phyloP scores from a whole-genome alignment of 1,140 invertebrate species.

The Drosophila aff. region DNA sequence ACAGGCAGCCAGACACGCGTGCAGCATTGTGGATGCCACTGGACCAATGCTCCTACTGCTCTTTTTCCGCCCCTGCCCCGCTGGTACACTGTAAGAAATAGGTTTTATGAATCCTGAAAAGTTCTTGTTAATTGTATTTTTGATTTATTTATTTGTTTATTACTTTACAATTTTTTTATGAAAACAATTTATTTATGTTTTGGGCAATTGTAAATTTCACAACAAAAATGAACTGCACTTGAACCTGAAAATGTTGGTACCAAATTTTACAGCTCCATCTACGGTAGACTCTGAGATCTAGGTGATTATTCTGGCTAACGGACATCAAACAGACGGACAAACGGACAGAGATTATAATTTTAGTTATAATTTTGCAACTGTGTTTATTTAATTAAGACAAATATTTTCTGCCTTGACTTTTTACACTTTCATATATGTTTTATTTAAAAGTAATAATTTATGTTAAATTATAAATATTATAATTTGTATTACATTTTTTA shows the following conservation, averaged over 20 bases:
- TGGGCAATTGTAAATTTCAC: too few relatives aligned
- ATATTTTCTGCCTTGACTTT: neutral
- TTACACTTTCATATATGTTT: neutral
- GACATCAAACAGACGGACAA: neutral
- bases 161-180: too few relatives aligned
- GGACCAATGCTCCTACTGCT: conserved; percentile 5
- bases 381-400: too few relatives aligned
- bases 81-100: conserved; percentile 11
- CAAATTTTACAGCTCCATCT: too few relatives aligned
- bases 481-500: too few relatives aligned
- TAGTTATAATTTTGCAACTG: neutral
- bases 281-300: neutral
- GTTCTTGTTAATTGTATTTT: neutral
- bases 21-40: conserved; percentile 56
- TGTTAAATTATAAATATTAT: too few relatives aligned
- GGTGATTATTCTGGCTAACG: neutral
- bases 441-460: neutral
- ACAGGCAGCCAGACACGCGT: conserved; percentile 75
- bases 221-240: too few relatives aligned
- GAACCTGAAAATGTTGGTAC: too few relatives aligned
- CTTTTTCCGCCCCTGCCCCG: neutral
- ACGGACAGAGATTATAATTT: neutral
- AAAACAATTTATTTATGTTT: too few relatives aligned
- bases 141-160: too few relatives aligned
- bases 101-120: too few relatives aligned